Conservation (phyloP, 2,113 vertebrate species). For the Cyprinodon tularosa region DNA sequence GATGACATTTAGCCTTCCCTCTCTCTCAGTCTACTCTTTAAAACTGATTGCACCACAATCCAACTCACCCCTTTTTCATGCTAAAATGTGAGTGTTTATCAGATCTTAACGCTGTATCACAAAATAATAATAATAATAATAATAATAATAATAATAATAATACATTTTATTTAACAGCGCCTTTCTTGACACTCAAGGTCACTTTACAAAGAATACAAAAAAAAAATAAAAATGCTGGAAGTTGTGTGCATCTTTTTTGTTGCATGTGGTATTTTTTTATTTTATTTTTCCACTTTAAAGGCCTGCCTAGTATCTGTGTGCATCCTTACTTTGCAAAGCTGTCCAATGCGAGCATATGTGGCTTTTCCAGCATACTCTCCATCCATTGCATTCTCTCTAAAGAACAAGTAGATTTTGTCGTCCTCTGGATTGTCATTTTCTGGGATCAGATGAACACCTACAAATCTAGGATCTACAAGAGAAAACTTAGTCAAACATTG, state of each 20-base stretch:
- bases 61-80: constrained; percentile 43
- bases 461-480: constrained; percentile 89
- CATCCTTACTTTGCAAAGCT: constrained; percentile 92
- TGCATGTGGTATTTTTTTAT: constrained; percentile 18
- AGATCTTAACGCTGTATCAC: constrained; percentile 48
- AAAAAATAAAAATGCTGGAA: no score
- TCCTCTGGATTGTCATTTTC: constrained; percentile 98
- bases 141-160: no score
- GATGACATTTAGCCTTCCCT: not conserved
- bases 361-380: constrained; percentile 96
- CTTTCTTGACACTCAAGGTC: no score
- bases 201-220: no score
- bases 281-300: constrained; percentile 6
- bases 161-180: no score
- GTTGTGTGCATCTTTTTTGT: constrained; percentile 17
- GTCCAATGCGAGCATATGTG: constrained; percentile 93
- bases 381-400: constrained; percentile 96
- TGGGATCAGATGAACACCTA: constrained; percentile 90
- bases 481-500: not conserved
- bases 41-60: constrained; percentile 51
- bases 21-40: constrained; percentile 57
- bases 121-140: no score
- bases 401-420: constrained; percentile 98
- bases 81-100: constrained; percentile 63
- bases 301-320: not conserved